These are phyloP conservation scores for Hemiscyllium ocellatum DNA, from an alignment of 2,113 vertebrate genomes.

Conservation along the genomic window DNA sequence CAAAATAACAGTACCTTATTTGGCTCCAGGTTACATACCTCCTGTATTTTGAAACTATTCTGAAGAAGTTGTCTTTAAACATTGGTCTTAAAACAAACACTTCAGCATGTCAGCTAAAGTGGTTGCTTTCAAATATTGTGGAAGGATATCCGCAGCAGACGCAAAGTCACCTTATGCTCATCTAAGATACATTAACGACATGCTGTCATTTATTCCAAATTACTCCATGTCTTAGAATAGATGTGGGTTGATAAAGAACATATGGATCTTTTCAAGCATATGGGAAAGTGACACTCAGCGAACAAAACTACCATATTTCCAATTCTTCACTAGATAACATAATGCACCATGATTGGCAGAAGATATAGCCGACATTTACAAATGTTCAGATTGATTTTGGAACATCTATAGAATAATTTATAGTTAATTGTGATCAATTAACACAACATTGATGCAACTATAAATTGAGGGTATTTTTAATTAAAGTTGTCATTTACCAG, in stretches of 20 bases:
- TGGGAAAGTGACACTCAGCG: neutral
- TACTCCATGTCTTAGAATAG: neutral
- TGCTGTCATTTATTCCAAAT: neutral
- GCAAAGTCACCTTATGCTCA: neutral
- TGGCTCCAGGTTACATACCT: neutral
- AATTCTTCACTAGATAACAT: no score
- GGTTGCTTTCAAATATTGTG: neutral
- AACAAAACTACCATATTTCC: neutral
- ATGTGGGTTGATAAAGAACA: neutral
- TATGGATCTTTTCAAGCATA: neutral
- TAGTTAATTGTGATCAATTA: neutral
- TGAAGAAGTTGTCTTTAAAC: neutral
- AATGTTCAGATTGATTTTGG: neutral
- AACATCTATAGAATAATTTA: neutral
- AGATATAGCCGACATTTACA: neutral
- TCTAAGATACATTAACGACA: neutral
- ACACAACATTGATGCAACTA: neutral
- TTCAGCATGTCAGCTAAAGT: neutral
- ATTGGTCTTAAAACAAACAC: neutral
- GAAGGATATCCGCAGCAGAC: neutral
- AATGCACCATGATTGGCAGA: neutral
- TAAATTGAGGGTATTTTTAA: neutral
- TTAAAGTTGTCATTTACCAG: neutral
- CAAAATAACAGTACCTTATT: neutral
- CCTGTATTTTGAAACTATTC: neutral